Conservation (phyloP, 2,888 invertebrate genomes). For the Apodemia mormo region DNA sequence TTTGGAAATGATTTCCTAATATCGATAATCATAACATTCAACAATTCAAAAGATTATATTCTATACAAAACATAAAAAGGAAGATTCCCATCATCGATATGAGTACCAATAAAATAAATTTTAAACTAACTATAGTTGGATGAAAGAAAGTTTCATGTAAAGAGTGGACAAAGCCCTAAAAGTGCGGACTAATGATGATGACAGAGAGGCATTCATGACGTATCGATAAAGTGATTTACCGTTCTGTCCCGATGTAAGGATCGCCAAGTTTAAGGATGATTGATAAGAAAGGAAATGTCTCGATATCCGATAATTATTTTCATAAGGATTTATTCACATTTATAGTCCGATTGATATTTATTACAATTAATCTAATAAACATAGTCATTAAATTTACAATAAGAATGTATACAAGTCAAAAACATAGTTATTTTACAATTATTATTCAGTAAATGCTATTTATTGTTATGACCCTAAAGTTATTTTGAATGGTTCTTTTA, state of each 20-base stretch:
- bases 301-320: constrained; percentile 66
- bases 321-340: constrained; percentile 79
- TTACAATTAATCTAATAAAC: constrained; percentile 76
- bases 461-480: constrained; percentile 78
- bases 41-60: not conserved
- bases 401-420: constrained; percentile 80
- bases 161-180: constrained; percentile 70
- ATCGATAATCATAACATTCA: no score
- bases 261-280: constrained; percentile 70
- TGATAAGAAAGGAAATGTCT: constrained; percentile 67
- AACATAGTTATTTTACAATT: constrained; percentile 78
- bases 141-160: constrained; percentile 55
- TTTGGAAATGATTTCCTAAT: no score
- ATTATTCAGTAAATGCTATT: constrained; percentile 71
- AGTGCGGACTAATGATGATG: constrained; percentile 79
- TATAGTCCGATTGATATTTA: constrained; percentile 69
- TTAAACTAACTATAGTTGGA: constrained; percentile 42
- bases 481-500: constrained; percentile 75
- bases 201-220: constrained; percentile 80
- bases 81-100: constrained; percentile 33
- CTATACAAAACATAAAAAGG: not conserved
- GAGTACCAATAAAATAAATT: constrained; percentile 44
- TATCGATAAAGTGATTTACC: constrained; percentile 80
- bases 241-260: constrained; percentile 76
- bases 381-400: constrained; percentile 72